Evolutionary conservation across 2,888 invertebrate species (phyloP).

Genomic region (Pachydiplax longipennis): DNA sequence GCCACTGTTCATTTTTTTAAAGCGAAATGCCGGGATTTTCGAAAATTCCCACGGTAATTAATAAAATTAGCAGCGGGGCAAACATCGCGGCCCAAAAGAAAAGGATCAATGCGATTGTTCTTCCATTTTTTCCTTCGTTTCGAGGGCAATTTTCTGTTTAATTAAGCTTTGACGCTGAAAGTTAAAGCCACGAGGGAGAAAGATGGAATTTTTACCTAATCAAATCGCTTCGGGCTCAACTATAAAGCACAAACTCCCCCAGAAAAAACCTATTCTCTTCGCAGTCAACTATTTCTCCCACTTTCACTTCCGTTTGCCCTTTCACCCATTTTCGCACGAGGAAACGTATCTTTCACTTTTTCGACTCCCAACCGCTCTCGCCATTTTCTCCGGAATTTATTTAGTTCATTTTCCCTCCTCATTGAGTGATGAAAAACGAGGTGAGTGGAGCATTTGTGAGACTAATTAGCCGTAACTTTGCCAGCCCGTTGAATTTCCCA

Average conservation of each 20-base stretch:
- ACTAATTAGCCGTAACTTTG: slow-evolving; percentile 29
- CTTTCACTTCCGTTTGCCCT: not conserved
- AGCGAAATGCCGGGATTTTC: no score
- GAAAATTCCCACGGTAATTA: not conserved
- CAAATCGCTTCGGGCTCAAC: not conserved
- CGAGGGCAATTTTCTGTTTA: not conserved
- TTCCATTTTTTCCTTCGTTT: not conserved
- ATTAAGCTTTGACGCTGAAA: not conserved
- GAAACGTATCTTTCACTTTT: not conserved
- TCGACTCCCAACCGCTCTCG: not conserved
- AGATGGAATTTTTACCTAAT: not conserved
- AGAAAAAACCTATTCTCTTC: not conserved
- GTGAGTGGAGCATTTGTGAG: slow-evolving; percentile 20
- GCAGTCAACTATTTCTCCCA: not conserved
- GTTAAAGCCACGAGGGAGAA: not conserved
- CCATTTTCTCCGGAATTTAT: not conserved
- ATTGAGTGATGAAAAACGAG: not conserved
- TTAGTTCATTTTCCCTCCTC: not conserved
- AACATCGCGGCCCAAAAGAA: no score
- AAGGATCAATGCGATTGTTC: not conserved
- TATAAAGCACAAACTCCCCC: not conserved
- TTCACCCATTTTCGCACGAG: not conserved
- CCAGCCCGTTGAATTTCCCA: not conserved
- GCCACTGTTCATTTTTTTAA: no score
- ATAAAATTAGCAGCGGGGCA: not conserved